These are phyloP conservation scores for Holcopasites calliopsidis DNA, from an alignment of 1,140 invertebrate genomes.

Conservation along the genomic window DNA sequence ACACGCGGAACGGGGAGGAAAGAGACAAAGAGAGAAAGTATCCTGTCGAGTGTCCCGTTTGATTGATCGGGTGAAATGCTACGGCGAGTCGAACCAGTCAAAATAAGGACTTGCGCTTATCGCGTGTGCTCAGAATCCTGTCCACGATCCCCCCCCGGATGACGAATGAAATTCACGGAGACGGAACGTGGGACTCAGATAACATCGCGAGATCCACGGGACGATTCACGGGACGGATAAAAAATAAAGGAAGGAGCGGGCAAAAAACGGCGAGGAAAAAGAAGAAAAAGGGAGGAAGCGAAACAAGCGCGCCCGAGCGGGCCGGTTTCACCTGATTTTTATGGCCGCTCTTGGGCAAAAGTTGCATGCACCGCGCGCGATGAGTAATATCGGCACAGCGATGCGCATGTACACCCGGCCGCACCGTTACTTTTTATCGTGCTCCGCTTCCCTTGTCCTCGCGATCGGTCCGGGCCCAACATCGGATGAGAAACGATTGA, in stretches of 20 bases:
- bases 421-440: constrained; percentile 46
- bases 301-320: background rate
- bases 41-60: too few species aligned
- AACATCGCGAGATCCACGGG: constrained; percentile 19
- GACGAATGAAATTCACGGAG: constrained; percentile 44
- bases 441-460: background rate
- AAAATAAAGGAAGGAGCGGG: background rate
- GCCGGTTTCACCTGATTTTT: constrained; percentile 49
- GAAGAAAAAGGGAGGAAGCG: background rate
- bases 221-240: background rate
- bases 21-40: constrained; percentile 14
- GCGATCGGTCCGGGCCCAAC: background rate
- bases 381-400: constrained; percentile 32
- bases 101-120: constrained; percentile 36
- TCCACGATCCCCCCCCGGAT: constrained; percentile 27
- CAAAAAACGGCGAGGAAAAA: background rate
- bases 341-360: constrained; percentile 35
- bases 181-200: constrained; percentile 8
- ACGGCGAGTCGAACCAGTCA: constrained; percentile 14
- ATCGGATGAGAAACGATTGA: constrained; percentile 22
- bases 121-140: background rate
- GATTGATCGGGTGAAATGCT: constrained; percentile 47
- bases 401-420: constrained; percentile 4
- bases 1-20: background rate
- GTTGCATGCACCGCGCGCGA: constrained; percentile 7